Conservation (phyloP, 92 coral and sea anemone genomes). For the Palythoa grandiflora region DNA sequence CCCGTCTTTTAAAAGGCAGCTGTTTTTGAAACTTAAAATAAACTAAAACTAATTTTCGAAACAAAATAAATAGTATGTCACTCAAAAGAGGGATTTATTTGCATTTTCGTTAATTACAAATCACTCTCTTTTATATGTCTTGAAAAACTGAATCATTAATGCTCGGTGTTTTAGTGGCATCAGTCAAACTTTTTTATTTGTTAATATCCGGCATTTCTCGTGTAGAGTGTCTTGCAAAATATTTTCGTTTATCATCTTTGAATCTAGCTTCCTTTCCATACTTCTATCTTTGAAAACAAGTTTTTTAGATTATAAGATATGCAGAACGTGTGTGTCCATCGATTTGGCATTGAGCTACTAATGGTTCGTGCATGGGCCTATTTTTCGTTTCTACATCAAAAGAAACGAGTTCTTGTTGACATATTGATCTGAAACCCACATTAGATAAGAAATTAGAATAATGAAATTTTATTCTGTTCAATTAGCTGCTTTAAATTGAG, state of each 20-base stretch:
- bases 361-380: background rate
- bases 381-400: background rate
- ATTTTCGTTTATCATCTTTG: background rate
- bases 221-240: background rate
- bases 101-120: conserved; percentile 15
- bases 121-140: background rate
- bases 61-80: background rate
- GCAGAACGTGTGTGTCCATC: background rate
- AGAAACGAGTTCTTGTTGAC: background rate
- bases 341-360: background rate
- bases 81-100: background rate
- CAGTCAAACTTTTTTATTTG: background rate
- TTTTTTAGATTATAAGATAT: background rate
- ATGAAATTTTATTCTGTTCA: conserved; percentile 7
- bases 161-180: background rate
- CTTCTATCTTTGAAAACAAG: background rate
- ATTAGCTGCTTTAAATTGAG: background rate
- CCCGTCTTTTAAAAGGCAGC: background rate
- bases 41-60: background rate
- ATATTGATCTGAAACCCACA: background rate
- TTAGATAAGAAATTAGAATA: background rate
- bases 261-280: background rate
- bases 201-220: background rate
- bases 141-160: background rate
- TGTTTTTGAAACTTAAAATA: background rate